phyloP scores from a whole-genome alignment of 2,113 vertebrate species.

The Coregonus clupeaformis region DNA sequence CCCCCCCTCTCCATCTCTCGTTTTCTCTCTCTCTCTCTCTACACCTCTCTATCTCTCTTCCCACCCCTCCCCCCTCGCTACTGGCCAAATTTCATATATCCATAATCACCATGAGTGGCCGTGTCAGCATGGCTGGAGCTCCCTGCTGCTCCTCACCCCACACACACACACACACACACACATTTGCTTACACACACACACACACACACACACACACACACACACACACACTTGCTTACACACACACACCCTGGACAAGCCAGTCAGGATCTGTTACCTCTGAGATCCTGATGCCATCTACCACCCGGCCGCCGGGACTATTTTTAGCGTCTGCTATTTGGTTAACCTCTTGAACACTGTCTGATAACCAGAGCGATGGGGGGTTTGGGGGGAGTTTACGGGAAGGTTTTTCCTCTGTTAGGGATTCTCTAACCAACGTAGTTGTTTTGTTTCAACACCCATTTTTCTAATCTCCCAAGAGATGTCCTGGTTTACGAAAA shows the following conservation, averaged over 20 bases:
- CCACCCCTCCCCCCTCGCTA: conserved; percentile 26
- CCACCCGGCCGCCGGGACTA: conserved; percentile 43
- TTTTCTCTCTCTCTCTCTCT: not conserved
- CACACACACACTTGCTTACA: conserved; percentile 4
- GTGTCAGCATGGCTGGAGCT: conserved; percentile 59
- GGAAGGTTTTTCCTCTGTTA: too few species aligned
- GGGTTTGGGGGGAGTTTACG: too few species aligned
- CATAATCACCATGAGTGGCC: conserved; percentile 56
- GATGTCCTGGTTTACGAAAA: too few species aligned
- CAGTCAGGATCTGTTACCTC: conserved; percentile 42
- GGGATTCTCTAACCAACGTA: too few species aligned
- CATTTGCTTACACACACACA: not conserved
- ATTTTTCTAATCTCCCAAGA: too few species aligned
- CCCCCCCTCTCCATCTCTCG: conserved; percentile 10
- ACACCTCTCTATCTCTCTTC: not conserved
- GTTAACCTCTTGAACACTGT: conserved; percentile 55
- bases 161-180: conserved; percentile 3
- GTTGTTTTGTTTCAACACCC: too few species aligned
- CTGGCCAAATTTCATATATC: conserved; percentile 3
- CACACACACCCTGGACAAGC: conserved; percentile 29
- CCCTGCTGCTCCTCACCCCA: conserved; percentile 21
- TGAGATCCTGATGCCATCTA: conserved; percentile 41
- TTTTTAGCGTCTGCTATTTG: conserved; percentile 51
- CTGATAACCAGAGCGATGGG: conserved; percentile 19
- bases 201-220: conserved; percentile 16